Base-by-base conservation (phyloP, 2,888 invertebrate species). In the Tetropium fuscum region DNA sequence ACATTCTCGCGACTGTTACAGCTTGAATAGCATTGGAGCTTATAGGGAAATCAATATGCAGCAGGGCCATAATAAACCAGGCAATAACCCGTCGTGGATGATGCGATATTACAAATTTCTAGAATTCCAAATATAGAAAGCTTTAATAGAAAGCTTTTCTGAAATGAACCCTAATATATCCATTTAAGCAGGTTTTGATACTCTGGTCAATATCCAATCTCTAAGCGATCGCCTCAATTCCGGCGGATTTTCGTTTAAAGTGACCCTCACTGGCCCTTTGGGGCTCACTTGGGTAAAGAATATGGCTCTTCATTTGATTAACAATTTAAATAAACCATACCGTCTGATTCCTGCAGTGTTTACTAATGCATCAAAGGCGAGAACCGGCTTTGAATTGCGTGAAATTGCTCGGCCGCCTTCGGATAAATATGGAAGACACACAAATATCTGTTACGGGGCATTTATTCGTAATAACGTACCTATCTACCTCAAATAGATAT, bases 201-300 rank as follows among this genome's bases (percentile, higher is more conserved):
- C 72, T 71, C 67, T 66, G 76, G 73, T 76, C 75, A 76, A 74
- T 76, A 75, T 77, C 78, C 75, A 77, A 75, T 76, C 75, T 76
- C 74, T 71, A 70, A 71, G 70, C 73, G 74, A 77, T 75, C 75
- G 74, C 73, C 74, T 71, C 76, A 75, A 76, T 77, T 77, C 72
- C 72, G 68, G 60, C 60, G 76, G 75, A 77, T 77, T 77, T 76
- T 62, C 73, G 72, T 73, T 75, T 74, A 74, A 75, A 75, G 71
- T 74, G 75, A 75, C 76, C 76, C 74, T 74, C 67, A 69, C 63
- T 72, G 60, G 60, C 57, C 60, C 68, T 68, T 44, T 25, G 27
- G 63, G 68, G 62, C 43, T 49, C 55, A 38, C 47, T 11, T 13
- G 40, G 20, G 27, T 27, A 13, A 59, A 61, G 63, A 66, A 69